Conservation (phyloP, 2,113 vertebrate species). For the Lophochroa leadbeateri region DNA sequence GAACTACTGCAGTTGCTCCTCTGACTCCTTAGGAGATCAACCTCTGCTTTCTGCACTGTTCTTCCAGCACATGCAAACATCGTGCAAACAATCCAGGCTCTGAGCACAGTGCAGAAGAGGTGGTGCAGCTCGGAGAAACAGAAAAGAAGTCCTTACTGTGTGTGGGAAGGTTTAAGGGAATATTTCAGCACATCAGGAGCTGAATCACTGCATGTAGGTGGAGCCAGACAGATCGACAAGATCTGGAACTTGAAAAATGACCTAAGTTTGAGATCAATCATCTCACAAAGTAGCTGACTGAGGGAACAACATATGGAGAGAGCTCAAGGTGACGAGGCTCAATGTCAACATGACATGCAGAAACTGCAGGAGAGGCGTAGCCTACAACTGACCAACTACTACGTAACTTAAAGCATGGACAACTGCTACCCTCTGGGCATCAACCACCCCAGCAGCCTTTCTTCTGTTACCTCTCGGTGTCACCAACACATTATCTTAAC, state of each 20-base stretch:
- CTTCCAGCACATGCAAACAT: neutral
- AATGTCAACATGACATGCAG: neutral
- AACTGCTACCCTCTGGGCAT: neutral
- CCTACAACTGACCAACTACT: neutral
- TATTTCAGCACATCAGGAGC: constrained; percentile 64
- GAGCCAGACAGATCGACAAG: constrained; percentile 61
- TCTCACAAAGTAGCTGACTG: neutral
- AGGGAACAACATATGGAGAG: neutral
- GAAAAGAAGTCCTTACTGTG: neutral
- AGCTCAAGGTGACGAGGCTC: neutral
- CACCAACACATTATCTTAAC: fast-evolving
- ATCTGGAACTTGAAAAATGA: constrained; percentile 39
- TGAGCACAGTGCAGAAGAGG: neutral
- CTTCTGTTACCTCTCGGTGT: neutral
- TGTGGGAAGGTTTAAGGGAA: constrained; percentile 49
- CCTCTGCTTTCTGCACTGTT: neutral
- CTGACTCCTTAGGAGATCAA: neutral
- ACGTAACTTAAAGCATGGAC: fast-evolving
- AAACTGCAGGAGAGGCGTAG: neutral
- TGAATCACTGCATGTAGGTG: constrained; percentile 60
- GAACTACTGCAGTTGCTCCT: neutral
- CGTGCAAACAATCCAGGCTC: neutral
- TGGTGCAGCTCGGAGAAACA: neutral
- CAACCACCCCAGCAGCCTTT: neutral
- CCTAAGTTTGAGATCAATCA: constrained; percentile 47